A percentile compares a stretch with the other conserved stretches of the same genome.
These are phyloP conservation scores for Mimumesa dahlbomi DNA, from an alignment of 2,888 invertebrate genomes.

Conservation along the genomic window DNA sequence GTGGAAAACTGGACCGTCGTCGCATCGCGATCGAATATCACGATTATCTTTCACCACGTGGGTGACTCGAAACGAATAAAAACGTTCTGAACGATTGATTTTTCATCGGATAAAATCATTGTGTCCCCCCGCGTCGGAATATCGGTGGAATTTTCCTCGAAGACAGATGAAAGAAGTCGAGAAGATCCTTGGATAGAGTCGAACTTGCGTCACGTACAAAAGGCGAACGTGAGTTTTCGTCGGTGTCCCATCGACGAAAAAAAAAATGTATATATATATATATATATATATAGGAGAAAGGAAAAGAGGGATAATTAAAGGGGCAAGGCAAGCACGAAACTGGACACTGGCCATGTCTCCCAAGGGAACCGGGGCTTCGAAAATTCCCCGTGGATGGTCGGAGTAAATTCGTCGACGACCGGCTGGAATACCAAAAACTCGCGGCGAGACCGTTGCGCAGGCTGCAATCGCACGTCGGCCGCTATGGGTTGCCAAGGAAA, in stretches of 20 bases:
- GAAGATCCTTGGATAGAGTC: constrained; percentile 24
- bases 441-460: constrained; percentile 23
- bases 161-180: constrained; percentile 7
- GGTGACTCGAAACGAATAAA: too few species aligned
- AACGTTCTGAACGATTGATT: too few species aligned
- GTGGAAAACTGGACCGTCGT: too few species aligned
- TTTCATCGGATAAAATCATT: too few species aligned
- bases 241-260: constrained; percentile 21
- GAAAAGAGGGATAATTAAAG: constrained; percentile 68
- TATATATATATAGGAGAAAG: too few species aligned
- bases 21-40: too few species aligned
- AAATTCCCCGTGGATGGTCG: constrained; percentile 52
- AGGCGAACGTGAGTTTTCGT: constrained; percentile 48
- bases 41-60: too few species aligned
- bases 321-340: constrained; percentile 64
- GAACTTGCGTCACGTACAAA: constrained; percentile 51
- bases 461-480: constrained; percentile 31
- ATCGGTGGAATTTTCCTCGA: constrained; percentile 3
- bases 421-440: constrained; percentile 62
- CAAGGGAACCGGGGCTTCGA: constrained; percentile 29
- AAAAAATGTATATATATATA: too few species aligned
- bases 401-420: constrained; percentile 55
- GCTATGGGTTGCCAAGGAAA: constrained; percentile 66
- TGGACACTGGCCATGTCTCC: constrained; percentile 66
- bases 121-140: too few species aligned